Conservation (phyloP, 2,888 invertebrate genomes). For the Geotrupes spiniger region DNA sequence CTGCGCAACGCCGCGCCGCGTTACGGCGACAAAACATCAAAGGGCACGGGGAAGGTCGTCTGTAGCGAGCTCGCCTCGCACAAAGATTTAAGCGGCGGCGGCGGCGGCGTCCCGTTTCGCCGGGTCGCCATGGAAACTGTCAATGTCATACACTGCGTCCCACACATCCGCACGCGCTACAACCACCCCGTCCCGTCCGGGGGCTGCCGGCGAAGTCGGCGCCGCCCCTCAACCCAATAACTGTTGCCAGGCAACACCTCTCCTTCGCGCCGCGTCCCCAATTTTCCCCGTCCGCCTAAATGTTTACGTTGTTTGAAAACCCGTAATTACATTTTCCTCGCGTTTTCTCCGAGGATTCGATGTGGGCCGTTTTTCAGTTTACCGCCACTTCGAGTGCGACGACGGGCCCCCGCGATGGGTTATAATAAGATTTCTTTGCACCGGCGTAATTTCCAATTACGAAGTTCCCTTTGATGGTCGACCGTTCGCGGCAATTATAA, state of each 20-base stretch:
- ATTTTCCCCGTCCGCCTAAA: conserved; percentile 26
- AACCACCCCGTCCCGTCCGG: conserved; percentile 28
- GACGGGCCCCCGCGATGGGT: conserved; percentile 1
- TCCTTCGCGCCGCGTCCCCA: conserved; percentile 28
- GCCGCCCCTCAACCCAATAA: conserved; percentile 35
- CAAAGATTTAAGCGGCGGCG: conserved; percentile 3
- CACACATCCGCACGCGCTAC: conserved; percentile 39
- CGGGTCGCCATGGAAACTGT: conserved; percentile 37
- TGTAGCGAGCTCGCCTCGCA: neutral
- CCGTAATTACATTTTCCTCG: conserved; percentile 31
- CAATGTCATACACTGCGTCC: conserved; percentile 39
- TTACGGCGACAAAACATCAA: neutral
- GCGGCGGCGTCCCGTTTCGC: conserved; percentile 32
- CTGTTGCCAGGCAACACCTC: conserved; percentile 36
- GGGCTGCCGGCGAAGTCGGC: conserved; percentile 28
- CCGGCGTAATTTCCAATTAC: neutral
- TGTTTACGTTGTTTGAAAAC: conserved; percentile 39
- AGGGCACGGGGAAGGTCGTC: conserved; percentile 5
- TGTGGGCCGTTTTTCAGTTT: conserved; percentile 8
- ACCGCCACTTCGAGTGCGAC: neutral
- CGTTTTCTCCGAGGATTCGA: conserved; percentile 14
- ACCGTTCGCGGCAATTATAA: too few species aligned
- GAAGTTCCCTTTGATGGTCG: neutral
- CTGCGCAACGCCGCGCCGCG: too few species aligned
- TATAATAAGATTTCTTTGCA: conserved; percentile 13